A percentile compares a stretch with the other conserved stretches of the same genome.
Evolutionary conservation across 2,113 vertebrate species (phyloP).

Genomic region (Plotosus lineatus): DNA sequence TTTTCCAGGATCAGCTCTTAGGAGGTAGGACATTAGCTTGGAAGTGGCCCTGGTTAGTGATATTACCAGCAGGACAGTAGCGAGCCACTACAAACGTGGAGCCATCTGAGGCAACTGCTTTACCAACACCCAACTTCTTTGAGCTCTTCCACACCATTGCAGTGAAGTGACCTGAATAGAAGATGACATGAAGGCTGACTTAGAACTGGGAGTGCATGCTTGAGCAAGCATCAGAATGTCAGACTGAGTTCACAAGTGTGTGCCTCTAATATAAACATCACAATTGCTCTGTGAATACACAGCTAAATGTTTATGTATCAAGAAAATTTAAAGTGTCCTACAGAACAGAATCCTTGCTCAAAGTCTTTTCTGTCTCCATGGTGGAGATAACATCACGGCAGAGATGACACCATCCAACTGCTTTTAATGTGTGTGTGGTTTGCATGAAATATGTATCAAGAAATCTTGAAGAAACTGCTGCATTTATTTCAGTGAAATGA

Average conservation of each 20-base stretch:
- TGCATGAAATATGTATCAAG: too few species aligned
- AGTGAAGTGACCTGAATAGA: conserved; percentile 89
- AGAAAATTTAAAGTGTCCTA: not conserved
- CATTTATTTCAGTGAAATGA: too few species aligned
- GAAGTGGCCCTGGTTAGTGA: conserved; percentile 93
- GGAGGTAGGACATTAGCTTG: conserved; percentile 91
- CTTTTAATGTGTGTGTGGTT: not conserved
- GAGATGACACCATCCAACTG: not conserved
- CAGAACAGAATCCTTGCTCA: not conserved
- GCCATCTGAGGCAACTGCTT: conserved; percentile 86
- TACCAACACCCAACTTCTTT: conserved; percentile 89
- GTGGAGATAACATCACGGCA: not conserved
- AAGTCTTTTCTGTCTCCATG: not conserved
- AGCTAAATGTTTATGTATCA: conserved; percentile 38
- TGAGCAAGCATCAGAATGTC: not conserved
- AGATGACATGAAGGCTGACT: not conserved
- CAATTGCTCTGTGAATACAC: not conserved
- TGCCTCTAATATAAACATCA: not conserved
- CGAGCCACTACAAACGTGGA: conserved; percentile 96
- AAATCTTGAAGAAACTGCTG: too few species aligned
- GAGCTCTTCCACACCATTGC: conserved; percentile 97
- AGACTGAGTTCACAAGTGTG: not conserved
- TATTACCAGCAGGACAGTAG: conserved; percentile 93
- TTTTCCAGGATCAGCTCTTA: conserved; percentile 59
- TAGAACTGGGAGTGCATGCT: not conserved